Evolutionary conservation across 1,140 invertebrate species (phyloP), one percentile per base, ranked within the genome.

Genomic region (Drosophila truncata): DNA sequence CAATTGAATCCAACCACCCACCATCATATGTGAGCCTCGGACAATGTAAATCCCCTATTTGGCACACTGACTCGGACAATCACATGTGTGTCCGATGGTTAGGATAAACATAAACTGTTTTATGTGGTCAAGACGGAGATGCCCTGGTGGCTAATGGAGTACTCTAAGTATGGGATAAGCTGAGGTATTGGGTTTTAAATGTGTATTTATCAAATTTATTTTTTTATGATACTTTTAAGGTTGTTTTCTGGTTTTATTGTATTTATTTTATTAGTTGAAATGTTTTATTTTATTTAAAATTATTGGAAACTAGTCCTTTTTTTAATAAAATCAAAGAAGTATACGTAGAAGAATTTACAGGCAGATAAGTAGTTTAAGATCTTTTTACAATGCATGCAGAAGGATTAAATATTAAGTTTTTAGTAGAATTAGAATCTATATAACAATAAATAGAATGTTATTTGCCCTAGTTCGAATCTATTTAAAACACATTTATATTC

Each of bases 21-120:
- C 82, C 82, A 76, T 66, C 59, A 64, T 20, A 31, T 25, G 33
- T 11, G 49, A 67, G 46, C 60, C 58, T 29, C 20, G 65, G 61
- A 81, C 73, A 84, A 85, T 85, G 78, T 69, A 59, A 55, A 31
- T 58, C 57, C 57, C 71, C 73, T 59, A 77, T 61, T 84, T 80
- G 74, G 70, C 64, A 78, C 82, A 78, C 54, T 50, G 62, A 44
- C 47, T 70, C 47, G 25, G 47, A 61, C 73, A 62, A 64, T 69
- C 75, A 57, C 64, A 84, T 80, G 81, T 80, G 76, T 72, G 66
- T 76, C 63, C 62, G 54, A 61, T 47, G 37, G 31, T 29, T 61
- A 37, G 58, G 70, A 74, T 80, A 71, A 83, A 66, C 65, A 74
- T 76, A 76, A 83, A 60, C 61, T 82, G 57, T 84, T 83, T 80